phyloP scores from a whole-genome alignment of 2,888 invertebrate species.

The Macrosiphum euphorbiae region DNA sequence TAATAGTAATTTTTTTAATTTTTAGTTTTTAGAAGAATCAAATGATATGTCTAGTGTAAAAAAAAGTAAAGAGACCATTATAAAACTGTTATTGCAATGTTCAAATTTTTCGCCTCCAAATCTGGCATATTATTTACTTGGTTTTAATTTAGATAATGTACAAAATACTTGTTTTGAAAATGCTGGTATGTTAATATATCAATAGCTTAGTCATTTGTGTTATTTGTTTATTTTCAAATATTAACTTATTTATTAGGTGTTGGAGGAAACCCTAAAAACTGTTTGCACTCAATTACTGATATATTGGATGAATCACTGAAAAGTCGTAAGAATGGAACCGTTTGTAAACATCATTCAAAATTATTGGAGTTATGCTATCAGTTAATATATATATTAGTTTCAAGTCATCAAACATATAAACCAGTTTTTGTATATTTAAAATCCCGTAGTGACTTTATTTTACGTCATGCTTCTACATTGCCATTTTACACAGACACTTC shows the following conservation, averaged over 20 bases:
- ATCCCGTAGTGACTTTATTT: conserved; percentile 83
- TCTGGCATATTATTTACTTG: conserved; percentile 88
- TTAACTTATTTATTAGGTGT: conserved; percentile 67
- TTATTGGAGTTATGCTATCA: conserved; percentile 67
- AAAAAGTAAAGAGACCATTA: conserved; percentile 79
- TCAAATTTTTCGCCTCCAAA: conserved; percentile 86
- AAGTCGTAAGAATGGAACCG: conserved; percentile 68
- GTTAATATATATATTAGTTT: conserved; percentile 79
- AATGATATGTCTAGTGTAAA: conserved; percentile 67
- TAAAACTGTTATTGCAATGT: conserved; percentile 82
- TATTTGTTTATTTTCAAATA: background rate
- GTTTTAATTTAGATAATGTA: conserved; percentile 87
- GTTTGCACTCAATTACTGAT: conserved; percentile 82
- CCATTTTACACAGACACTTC: conserved; percentile 72
- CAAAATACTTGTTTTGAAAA: conserved; percentile 84
- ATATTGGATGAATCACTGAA: conserved; percentile 79
- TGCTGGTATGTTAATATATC: conserved; percentile 73
- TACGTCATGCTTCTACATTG: conserved; percentile 79
- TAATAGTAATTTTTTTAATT: background rate
- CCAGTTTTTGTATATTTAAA: conserved; percentile 81
- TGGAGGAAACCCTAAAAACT: conserved; percentile 80
- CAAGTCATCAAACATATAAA: conserved; percentile 82
- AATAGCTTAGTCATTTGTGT: background rate
- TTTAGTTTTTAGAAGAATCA: conserved; percentile 50
- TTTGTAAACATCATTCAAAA: conserved; percentile 64